Percentiles rank a stretch among this genome's conserved stretches.
These are phyloP conservation scores for Motacilla alba DNA, from an alignment of 2,113 vertebrate species.

Conservation along the genomic window DNA sequence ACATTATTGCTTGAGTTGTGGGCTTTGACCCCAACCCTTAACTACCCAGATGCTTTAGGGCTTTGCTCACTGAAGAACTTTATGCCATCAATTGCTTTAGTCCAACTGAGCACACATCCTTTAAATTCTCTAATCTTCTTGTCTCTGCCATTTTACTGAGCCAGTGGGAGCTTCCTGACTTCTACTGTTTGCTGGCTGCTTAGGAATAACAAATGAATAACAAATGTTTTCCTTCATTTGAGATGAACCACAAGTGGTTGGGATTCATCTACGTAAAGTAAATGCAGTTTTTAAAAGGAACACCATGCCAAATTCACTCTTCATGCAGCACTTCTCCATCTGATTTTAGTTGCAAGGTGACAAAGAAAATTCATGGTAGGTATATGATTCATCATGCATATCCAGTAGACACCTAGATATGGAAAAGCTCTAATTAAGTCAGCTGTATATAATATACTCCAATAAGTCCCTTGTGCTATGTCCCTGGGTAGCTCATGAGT, in stretches of 20 bases:
- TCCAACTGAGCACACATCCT: background rate
- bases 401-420: background rate
- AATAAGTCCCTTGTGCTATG: background rate
- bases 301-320: background rate
- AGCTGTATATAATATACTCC: background rate
- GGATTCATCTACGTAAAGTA: background rate
- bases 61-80: background rate
- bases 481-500: background rate
- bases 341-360: background rate
- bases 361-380: background rate
- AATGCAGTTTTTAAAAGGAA: background rate
- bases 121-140: background rate
- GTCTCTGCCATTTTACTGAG: background rate
- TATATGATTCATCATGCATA: background rate
- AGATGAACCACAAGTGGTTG: background rate
- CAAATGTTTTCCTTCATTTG: slow-evolving; percentile 11
- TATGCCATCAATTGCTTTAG: background rate
- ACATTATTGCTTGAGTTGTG: background rate
- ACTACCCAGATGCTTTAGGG: background rate
- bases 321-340: background rate
- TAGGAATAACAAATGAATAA: slow-evolving; percentile 19
- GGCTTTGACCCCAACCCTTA: background rate
- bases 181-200: background rate
- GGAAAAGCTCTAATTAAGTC: background rate
- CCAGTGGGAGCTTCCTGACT: background rate